Percentiles rank a stretch among this genome's conserved stretches.
These are phyloP conservation scores for Drosophila cognata DNA, from an alignment of 2,888 invertebrate genomes.

Conservation along the genomic window DNA sequence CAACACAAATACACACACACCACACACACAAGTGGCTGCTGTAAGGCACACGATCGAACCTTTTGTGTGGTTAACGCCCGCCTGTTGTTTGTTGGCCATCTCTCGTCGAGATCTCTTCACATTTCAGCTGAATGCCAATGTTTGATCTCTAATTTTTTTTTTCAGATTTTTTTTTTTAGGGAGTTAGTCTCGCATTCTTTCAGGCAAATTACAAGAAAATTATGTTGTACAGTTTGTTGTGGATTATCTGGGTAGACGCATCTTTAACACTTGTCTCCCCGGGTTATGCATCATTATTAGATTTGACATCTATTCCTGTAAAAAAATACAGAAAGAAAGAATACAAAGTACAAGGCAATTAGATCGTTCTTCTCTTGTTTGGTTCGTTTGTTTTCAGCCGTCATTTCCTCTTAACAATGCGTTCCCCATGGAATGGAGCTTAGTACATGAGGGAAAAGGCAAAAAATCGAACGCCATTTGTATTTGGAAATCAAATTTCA, in stretches of 20 bases:
- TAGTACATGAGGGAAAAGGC: background rate
- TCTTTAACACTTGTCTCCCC: constrained; percentile 45
- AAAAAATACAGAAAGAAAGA: background rate
- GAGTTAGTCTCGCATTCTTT: constrained; percentile 13
- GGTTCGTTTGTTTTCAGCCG: background rate
- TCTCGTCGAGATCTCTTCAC: constrained; percentile 54
- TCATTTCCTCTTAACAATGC: constrained; percentile 27
- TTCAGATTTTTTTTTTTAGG: background rate
- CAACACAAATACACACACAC: constrained; percentile 10
- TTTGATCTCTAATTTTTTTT: constrained; percentile 44
- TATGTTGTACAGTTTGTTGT: constrained; percentile 56
- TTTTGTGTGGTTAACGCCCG: constrained; percentile 69
- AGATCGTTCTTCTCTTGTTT: constrained; percentile 16
- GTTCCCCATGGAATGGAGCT: constrained; percentile 46
- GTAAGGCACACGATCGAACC: constrained; percentile 52
- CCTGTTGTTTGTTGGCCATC: constrained; percentile 61
- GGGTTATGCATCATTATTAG: constrained; percentile 78
- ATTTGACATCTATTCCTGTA: constrained; percentile 57
- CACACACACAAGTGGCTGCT: constrained; percentile 50
- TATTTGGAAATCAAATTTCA: constrained; percentile 6
- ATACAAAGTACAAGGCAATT: constrained; percentile 37
- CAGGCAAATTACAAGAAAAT: constrained; percentile 67
- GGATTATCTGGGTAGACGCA: constrained; percentile 65
- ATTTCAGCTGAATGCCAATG: constrained; percentile 48
- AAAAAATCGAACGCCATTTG: constrained; percentile 34